Evolutionary conservation across 2,113 vertebrate genomes (phyloP), one percentile per base, ranked within the genome.

Genomic region (Hylia prasina): DNA sequence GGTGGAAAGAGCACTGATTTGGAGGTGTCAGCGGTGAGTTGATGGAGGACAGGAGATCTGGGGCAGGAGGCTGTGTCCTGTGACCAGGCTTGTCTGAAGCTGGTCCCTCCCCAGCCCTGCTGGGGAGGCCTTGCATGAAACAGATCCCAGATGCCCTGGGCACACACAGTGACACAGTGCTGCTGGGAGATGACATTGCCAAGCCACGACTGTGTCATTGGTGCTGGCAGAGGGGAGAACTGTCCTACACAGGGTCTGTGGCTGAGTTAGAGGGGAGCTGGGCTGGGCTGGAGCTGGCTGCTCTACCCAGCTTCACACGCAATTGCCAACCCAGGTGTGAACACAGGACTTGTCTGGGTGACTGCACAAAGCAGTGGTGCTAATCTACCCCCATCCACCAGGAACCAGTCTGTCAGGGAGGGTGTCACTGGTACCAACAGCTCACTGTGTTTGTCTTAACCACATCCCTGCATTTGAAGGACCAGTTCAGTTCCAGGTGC

Each of bases 281-380:
- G 31, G 37, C 50, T 92, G 24, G n/a, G 37, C 66, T 80, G 31
- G 28, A 37, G 15, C 30, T 65, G 50, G 48, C 27, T 81, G 21
- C 17, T 76, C 39, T 69, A 57, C 33, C 6, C 40, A 64, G 27
- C 33, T 73, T 66, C 31, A 35, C 0, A 2, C 7, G 87, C 45
- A 33, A 35, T 12, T 3, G 0, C 50, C 24, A 21, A 0, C 9
- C 19, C 15, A 8, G 10, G 4, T 25, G 18, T 40, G 37, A 42
- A n/a, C 22, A 18, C 25, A 35, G 37, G 15, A 45, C 39, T 42
- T 63, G 14, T 14, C 51, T 58, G 57, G 24, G 33, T 75, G 22
- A 35, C 39, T 54, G 17, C 1, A 2, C 30, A n/a, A 50, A 82
- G 35, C 44, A 80, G 30, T 7, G 1, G 7, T 63, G 63, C n/a